Conservation (phyloP, 2,113 vertebrate genomes). For the Mesoclemmys tuberculata region DNA sequence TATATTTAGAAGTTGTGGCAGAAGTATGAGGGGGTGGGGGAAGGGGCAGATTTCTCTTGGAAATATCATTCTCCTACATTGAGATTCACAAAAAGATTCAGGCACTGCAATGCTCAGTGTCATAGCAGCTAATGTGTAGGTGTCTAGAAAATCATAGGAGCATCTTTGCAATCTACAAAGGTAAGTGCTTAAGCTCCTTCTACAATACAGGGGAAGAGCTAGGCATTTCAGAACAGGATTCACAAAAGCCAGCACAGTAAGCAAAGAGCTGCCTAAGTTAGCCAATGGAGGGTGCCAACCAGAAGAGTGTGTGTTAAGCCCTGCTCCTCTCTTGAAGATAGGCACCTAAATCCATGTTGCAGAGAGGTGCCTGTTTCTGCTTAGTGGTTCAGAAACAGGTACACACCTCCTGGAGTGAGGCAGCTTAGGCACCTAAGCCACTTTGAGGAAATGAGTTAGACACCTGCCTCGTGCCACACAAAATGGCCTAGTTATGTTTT, state of each 20-base stretch:
- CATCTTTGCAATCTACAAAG: neutral
- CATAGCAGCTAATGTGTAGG: neutral
- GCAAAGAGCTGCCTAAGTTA: neutral
- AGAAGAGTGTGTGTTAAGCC: neutral
- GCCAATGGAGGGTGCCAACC: neutral
- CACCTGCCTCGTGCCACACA: neutral
- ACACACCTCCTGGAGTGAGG: neutral
- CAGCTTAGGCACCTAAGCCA: neutral
- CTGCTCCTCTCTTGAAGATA: neutral
- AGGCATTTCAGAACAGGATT: neutral
- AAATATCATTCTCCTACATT: neutral
- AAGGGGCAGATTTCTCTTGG: neutral
- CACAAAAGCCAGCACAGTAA: neutral
- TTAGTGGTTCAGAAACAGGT: neutral
- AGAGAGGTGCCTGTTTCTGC: neutral
- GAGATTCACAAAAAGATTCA: neutral
- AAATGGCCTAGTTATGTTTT: neutral
- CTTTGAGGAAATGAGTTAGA: neutral
- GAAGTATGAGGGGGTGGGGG: fast-evolving
- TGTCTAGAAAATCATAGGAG: neutral
- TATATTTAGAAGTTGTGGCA: neutral
- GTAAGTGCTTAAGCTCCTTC: neutral
- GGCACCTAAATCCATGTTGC: neutral
- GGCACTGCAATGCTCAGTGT: neutral
- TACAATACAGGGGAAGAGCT: neutral